Conservation (phyloP, 1,140 invertebrate species). For the Zaprionus ghesquierei region DNA sequence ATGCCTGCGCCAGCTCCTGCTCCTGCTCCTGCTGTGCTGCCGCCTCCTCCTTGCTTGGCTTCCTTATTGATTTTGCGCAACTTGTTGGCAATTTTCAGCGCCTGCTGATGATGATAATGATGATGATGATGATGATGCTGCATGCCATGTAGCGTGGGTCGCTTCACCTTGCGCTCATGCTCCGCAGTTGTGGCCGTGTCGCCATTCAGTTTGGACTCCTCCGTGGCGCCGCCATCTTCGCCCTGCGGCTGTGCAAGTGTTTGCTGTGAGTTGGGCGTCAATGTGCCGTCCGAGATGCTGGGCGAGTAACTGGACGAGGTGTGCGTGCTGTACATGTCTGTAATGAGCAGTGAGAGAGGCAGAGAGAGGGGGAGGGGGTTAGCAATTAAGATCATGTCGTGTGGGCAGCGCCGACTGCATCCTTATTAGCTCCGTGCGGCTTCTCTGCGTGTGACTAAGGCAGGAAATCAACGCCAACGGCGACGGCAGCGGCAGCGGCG, state of each 20-base stretch:
- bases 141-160: constrained; percentile 45
- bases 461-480: constrained; percentile 78
- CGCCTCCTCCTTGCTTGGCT: constrained; percentile 36
- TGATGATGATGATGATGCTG: constrained; percentile 72
- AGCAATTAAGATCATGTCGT: constrained; percentile 41
- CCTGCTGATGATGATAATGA: constrained; percentile 76
- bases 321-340: constrained; percentile 82
- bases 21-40: constrained; percentile 3
- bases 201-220: constrained; percentile 1
- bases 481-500: constrained; percentile 64
- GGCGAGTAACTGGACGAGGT: constrained; percentile 82
- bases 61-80: constrained; percentile 81
- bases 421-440: constrained; percentile 64
- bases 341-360: constrained; percentile 23
- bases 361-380: background rate
- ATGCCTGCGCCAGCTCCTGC: constrained; percentile 22
- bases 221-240: background rate
- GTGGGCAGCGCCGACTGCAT: constrained; percentile 64
- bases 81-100: constrained; percentile 76
- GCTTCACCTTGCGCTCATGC: constrained; percentile 42
- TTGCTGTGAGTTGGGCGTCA: constrained; percentile 76
- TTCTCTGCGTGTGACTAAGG: constrained; percentile 47
- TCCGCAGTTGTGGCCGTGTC: background rate
- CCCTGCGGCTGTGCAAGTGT: constrained; percentile 6
- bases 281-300: constrained; percentile 78